These are phyloP conservation scores for Schlechtendalia chinensis DNA, from an alignment of 1,140 invertebrate species.

Conservation along the genomic window DNA sequence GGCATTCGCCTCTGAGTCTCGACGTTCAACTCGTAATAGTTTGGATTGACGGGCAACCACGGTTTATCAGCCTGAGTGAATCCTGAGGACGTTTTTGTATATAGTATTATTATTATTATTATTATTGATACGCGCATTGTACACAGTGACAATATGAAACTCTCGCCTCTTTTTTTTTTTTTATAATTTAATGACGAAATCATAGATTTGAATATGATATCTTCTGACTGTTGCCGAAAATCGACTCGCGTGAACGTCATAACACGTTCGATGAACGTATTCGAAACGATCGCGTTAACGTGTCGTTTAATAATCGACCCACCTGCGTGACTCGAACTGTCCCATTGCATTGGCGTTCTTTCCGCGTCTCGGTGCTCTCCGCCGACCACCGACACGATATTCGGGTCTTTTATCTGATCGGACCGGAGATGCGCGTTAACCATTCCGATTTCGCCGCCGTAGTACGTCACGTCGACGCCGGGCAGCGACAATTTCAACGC, in stretches of 20 bases:
- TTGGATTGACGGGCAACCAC: constrained; percentile 68
- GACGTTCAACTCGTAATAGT: constrained; percentile 61
- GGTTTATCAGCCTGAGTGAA: constrained; percentile 63
- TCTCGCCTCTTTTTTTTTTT: too few species aligned
- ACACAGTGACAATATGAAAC: too few species aligned
- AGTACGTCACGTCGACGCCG: constrained; percentile 40
- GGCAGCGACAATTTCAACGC: too few species aligned
- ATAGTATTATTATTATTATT: too few species aligned
- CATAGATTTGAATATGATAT: too few species aligned
- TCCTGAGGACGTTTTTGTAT: constrained; percentile 55
- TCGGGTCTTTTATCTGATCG: constrained; percentile 51
- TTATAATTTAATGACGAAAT: too few species aligned
- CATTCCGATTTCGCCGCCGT: constrained; percentile 50
- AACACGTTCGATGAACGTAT: too few species aligned
- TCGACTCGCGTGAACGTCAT: too few species aligned
- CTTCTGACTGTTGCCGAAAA: too few species aligned
- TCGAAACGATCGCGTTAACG: too few species aligned
- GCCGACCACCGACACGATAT: constrained; percentile 51
- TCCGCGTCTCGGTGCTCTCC: constrained; percentile 66
- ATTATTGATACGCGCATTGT: too few species aligned
- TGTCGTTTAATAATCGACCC: too few species aligned
- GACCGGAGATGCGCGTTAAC: constrained; percentile 54
- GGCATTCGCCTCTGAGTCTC: constrained; percentile 50
- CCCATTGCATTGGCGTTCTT: constrained; percentile 76
- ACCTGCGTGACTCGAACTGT: constrained; percentile 54